phyloP scores from a whole-genome alignment of 1,140 invertebrate genomes.

The Heliothis virescens region DNA sequence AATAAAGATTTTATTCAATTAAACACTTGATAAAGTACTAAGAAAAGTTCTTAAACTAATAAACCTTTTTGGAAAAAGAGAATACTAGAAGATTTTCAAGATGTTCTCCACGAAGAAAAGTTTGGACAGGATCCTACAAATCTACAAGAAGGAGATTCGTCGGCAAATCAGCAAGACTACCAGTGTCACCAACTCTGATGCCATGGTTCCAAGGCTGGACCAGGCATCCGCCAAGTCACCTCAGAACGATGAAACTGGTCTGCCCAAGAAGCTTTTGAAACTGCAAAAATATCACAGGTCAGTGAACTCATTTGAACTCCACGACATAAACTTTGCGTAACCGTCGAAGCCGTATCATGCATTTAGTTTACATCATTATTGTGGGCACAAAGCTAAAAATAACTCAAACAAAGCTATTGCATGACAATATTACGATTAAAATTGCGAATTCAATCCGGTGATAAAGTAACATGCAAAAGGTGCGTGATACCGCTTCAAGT shows the following conservation, averaged over 20 bases:
- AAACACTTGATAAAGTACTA: slow-evolving; percentile 30
- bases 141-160: slow-evolving; percentile 82
- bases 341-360: slow-evolving; percentile 48
- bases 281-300: slow-evolving; percentile 86
- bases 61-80: slow-evolving; percentile 45
- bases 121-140: slow-evolving; percentile 76
- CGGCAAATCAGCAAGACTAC: slow-evolving; percentile 87
- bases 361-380: slow-evolving; percentile 27
- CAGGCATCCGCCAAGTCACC: slow-evolving; percentile 67
- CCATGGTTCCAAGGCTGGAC: slow-evolving; percentile 83
- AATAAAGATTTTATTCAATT: slow-evolving; percentile 50
- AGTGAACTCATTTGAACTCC: slow-evolving; percentile 73
- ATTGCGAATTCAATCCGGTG: slow-evolving; percentile 2
- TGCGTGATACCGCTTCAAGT: slow-evolving; percentile 34
- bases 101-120: slow-evolving; percentile 84
- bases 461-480: slow-evolving; percentile 16
- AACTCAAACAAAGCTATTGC: slow-evolving; percentile 14
- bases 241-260: slow-evolving; percentile 75
- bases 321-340: slow-evolving; percentile 69
- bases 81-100: slow-evolving; percentile 53
- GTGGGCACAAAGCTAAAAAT: slow-evolving; percentile 25
- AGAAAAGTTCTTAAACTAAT: slow-evolving; percentile 20
- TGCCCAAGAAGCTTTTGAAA: slow-evolving; percentile 80
- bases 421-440: slow-evolving; percentile 29
- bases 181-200: slow-evolving; percentile 87